Conservation (phyloP, 2,797 vertebrate species). For the Picus viridis region DNA sequence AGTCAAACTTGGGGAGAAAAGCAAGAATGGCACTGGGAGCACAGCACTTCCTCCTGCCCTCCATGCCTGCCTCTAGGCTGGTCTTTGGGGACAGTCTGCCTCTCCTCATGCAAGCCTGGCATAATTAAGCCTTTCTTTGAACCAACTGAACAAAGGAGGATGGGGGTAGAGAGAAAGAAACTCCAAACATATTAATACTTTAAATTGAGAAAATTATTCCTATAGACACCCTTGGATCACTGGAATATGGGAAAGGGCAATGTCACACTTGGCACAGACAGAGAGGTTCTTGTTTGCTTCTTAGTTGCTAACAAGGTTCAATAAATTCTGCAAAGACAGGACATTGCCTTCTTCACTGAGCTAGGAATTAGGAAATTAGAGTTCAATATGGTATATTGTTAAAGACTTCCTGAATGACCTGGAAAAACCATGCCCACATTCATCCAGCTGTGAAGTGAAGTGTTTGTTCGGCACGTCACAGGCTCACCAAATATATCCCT, state of each 20-base stretch:
- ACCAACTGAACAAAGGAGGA: constrained; percentile 6
- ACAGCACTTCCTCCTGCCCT: neutral
- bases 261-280: neutral
- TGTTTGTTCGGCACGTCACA: neutral
- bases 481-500: neutral
- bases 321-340: neutral
- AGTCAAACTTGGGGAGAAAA: neutral
- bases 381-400: constrained; percentile 1
- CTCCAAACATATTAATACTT: neutral
- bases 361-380: neutral
- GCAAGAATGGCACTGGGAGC: neutral
- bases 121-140: constrained; percentile 56
- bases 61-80: neutral
- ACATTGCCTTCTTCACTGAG: neutral
- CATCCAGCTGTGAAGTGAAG: neutral
- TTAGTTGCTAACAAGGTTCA: constrained; percentile 29
- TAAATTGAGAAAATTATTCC: constrained; percentile 44
- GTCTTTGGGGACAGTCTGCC: neutral
- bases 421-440: neutral
- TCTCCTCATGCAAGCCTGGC: neutral
- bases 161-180: constrained; percentile 28
- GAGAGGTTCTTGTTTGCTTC: constrained; percentile 26
- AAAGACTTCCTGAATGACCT: constrained; percentile 24
- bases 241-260: constrained; percentile 34
- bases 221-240: neutral